Percentiles rank a stretch among this genome's conserved stretches.
phyloP scores from a whole-genome alignment of 2,888 invertebrate species.

The Drosophila kokeensis region DNA sequence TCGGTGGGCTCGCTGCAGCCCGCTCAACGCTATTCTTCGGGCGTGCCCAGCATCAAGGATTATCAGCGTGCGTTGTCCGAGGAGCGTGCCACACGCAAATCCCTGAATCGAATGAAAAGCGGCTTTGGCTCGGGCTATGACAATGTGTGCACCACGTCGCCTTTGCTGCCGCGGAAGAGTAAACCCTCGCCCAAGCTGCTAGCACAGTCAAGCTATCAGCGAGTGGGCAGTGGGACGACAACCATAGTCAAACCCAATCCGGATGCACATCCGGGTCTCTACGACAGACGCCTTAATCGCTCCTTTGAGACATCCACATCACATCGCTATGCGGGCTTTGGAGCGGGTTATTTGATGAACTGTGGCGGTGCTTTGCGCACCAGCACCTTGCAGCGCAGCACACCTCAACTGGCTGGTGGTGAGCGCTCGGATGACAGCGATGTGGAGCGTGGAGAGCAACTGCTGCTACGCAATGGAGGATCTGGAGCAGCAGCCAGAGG shows the following conservation, averaged over 20 bases:
- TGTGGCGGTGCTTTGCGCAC: constrained; percentile 75
- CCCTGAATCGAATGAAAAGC: constrained; percentile 83
- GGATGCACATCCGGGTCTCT: constrained; percentile 80
- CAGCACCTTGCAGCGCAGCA: constrained; percentile 83
- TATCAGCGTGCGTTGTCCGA: constrained; percentile 83
- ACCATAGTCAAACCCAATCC: constrained; percentile 71
- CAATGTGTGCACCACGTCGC: constrained; percentile 83
- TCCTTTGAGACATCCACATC: constrained; percentile 84
- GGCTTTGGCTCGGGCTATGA: constrained; percentile 85
- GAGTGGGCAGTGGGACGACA: constrained; percentile 36
- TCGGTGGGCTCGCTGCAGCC: constrained; percentile 83
- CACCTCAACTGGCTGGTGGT: constrained; percentile 81
- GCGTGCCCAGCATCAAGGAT: constrained; percentile 62
- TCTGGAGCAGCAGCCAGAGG: neutral
- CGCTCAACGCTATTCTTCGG: constrained; percentile 79
- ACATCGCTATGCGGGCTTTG: constrained; percentile 81
- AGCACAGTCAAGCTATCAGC: constrained; percentile 49
- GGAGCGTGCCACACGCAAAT: constrained; percentile 83
- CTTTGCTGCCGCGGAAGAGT: constrained; percentile 83
- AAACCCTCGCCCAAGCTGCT: constrained; percentile 79
- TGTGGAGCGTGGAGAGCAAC: constrained; percentile 57
- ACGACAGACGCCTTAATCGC: constrained; percentile 84
- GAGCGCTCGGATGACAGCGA: constrained; percentile 74
- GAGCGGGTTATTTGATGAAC: constrained; percentile 79
- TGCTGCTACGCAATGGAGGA: constrained; percentile 54